phyloP scores from a whole-genome alignment of 2,888 invertebrate species.

The Trypoxylon attenuatum region DNA sequence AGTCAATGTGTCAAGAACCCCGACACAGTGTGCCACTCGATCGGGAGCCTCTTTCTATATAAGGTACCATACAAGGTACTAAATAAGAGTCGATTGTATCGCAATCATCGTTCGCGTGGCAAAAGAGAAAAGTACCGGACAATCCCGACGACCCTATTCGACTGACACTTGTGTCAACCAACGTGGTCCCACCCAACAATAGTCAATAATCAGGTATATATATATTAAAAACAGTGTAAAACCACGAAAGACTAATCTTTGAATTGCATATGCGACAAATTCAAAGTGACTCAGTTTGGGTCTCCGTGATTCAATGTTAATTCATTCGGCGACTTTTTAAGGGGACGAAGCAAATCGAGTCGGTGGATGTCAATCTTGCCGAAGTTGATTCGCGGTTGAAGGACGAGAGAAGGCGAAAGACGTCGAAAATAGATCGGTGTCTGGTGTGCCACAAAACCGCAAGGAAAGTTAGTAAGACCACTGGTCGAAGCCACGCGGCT shows the following conservation, averaged over 20 bases:
- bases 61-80: not conserved
- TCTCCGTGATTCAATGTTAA: too few species aligned
- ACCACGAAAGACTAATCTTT: too few species aligned
- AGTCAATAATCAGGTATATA: too few species aligned
- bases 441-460: conserved; percentile 45
- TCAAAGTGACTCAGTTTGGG: too few species aligned
- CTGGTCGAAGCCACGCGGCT: too few species aligned
- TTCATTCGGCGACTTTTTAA: too few species aligned
- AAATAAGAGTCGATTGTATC: conserved; percentile 24
- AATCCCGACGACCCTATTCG: conserved; percentile 7
- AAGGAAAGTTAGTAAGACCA: conserved; percentile 27
- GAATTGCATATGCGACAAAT: too few species aligned
- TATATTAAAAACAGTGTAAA: too few species aligned
- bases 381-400: conserved; percentile 18
- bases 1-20: conserved; percentile 15
- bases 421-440: conserved; percentile 38
- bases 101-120: conserved; percentile 2
- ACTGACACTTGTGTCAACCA: not conserved
- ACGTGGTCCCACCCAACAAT: too few species aligned
- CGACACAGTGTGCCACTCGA: conserved; percentile 7
- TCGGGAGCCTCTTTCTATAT: not conserved
- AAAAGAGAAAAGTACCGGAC: not conserved
- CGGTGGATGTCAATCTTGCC: conserved; percentile 19
- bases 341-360: conserved; percentile 2
- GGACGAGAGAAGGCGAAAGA: conserved; percentile 30